A percentile compares a stretch with the other conserved stretches of the same genome.
phyloP scores from a whole-genome alignment of 2,113 vertebrate species.

The Ramphastos sulfuratus region DNA sequence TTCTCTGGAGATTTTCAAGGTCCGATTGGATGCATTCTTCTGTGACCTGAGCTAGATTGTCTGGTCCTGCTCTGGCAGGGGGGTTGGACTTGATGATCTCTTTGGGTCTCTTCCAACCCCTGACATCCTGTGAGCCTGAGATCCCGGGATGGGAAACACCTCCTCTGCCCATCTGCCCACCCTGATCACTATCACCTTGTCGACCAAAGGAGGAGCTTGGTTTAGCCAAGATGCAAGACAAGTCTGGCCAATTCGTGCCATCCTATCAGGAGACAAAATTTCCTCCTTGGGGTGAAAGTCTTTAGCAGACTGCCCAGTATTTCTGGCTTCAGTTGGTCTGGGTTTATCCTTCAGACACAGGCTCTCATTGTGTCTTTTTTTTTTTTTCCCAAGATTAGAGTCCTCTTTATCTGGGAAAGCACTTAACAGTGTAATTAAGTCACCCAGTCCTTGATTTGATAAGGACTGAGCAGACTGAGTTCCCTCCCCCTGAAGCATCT shows the following conservation, averaged over 20 bases:
- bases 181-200: background rate
- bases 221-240: background rate
- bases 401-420: conserved; percentile 21
- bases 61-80: no score
- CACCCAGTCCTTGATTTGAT: conserved; percentile 18
- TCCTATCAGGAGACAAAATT: background rate
- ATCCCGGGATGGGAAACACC: background rate
- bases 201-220: background rate
- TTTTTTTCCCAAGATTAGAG: background rate
- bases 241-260: background rate
- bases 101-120: no score
- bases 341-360: conserved; percentile 25
- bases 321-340: background rate
- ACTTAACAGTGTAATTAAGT: conserved; percentile 51
- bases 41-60: no score
- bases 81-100: no score
- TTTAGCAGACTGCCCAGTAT: background rate
- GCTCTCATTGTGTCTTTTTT: background rate
- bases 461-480: background rate
- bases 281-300: background rate
- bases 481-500: background rate
- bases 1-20: no score
- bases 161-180: background rate
- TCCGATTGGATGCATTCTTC: no score
- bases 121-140: no score